These are phyloP conservation scores for Drosophila affinis DNA, from an alignment of 2,888 invertebrate genomes.

Conservation along the genomic window DNA sequence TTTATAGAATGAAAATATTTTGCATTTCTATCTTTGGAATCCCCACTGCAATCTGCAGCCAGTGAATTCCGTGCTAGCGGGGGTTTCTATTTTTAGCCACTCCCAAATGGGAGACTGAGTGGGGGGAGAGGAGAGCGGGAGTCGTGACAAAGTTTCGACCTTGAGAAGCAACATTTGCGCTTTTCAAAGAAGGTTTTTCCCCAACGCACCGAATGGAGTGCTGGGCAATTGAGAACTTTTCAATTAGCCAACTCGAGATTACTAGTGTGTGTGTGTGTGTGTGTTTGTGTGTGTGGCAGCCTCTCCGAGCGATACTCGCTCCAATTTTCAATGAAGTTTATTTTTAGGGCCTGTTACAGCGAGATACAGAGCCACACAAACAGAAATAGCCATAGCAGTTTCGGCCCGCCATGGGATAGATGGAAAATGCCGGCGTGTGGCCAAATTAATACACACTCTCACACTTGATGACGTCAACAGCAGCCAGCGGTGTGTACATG, in stretches of 20 bases:
- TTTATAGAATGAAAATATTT: conserved; percentile 61
- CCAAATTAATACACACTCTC: conserved; percentile 65
- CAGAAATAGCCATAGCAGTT: conserved; percentile 27
- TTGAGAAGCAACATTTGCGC: conserved; percentile 46
- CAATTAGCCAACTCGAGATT: conserved; percentile 26
- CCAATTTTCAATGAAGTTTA: conserved; percentile 78
- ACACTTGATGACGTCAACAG: conserved; percentile 69
- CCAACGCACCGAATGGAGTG: neutral
- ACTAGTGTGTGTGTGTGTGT: neutral
- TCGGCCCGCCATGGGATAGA: conserved; percentile 36
- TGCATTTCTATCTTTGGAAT: conserved; percentile 66
- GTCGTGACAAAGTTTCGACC: conserved; percentile 54
- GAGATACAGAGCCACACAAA: conserved; percentile 34
- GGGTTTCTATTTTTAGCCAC: conserved; percentile 60
- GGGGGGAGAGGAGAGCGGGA: neutral
- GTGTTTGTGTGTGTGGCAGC: neutral
- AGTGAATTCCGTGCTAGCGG: conserved; percentile 63
- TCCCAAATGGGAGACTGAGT: conserved; percentile 45
- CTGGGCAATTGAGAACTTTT: conserved; percentile 17
- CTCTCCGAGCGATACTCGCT: conserved; percentile 48
- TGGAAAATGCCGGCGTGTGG: conserved; percentile 71
- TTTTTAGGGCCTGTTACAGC: conserved; percentile 66
- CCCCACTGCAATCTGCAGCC: conserved; percentile 43
- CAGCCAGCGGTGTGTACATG: conserved; percentile 18
- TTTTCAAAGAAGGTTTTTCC: neutral